Conservation (phyloP, 2,113 vertebrate species). For the Fregata magnificens region DNA sequence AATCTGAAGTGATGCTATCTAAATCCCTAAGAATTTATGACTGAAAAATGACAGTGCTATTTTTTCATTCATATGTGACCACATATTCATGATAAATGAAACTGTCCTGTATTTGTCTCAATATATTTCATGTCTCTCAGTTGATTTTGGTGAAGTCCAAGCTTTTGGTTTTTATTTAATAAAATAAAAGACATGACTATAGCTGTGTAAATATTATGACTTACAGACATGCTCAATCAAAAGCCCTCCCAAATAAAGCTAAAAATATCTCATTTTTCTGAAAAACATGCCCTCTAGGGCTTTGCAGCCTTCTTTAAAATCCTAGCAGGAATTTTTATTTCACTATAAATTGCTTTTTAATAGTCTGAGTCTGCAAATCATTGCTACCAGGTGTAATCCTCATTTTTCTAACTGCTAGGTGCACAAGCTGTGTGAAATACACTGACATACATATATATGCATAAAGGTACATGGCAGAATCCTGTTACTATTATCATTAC, state of each 20-base stretch:
- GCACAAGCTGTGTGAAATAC: background rate
- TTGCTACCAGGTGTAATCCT: background rate
- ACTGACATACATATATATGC: too few species aligned
- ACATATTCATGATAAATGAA: background rate
- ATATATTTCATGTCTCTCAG: background rate
- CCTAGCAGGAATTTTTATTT: background rate
- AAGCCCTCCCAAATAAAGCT: background rate
- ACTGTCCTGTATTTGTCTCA: background rate
- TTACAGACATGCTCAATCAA: background rate
- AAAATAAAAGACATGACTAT: background rate
- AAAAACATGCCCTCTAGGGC: background rate
- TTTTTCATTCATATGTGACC: background rate
- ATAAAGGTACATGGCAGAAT: background rate
- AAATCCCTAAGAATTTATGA: background rate
- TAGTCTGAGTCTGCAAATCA: background rate
- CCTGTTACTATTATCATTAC: background rate
- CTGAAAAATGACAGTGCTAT: background rate
- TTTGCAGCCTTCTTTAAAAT: background rate
- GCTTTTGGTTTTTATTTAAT: background rate
- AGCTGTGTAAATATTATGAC: background rate
- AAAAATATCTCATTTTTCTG: background rate
- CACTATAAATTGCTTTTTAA: background rate
- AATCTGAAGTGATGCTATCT: background rate
- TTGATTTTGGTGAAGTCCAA: background rate
- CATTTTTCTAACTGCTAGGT: background rate